Base-by-base conservation (phyloP, 2,797 vertebrate species). In the Schizopygopsis malacanthus region DNA sequence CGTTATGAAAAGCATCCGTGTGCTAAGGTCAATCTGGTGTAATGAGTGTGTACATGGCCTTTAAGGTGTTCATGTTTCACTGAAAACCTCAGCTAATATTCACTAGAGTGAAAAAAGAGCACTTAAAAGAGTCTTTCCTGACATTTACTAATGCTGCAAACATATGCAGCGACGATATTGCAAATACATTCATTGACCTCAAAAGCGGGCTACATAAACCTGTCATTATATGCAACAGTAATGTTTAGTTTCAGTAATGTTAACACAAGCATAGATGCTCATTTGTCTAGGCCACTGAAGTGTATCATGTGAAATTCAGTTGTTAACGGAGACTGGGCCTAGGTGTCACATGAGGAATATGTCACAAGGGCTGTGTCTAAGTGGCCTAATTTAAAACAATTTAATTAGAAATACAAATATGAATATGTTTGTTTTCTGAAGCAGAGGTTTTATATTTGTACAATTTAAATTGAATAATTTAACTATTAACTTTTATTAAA, bases 11-110 rank as follows among this genome's bases (percentile, higher is more conserved):
- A 25, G 45, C 47, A 70, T 76, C 77, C 45, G 39, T 69, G 47
- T 73, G 18, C 25, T 73, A 83, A 81, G 63, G 82, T 81, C 86
- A 81, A 3, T 22, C 22, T 82, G 70, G 59, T 76, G 79, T 82
- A 67, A 78, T 78, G 75, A 72, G 63, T 78, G 54, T 72, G 41
- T 85, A 85, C 69, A 43, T 81, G 43, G 15, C 69, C 78, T 81
- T 85, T 75, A 81, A 47, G 65, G 56, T 81, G 56, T 65, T 75
- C 9, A 28, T 65, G 43, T 73, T 78, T 69, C 33, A 67, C 9
- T 85, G 2, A 63, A 72, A 18, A 69, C 82, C 28, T 76, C 41
- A 67, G 45, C 13, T 47, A 37, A 83, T 72, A 70, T 20, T 65
- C 77, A 9, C 18, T 22, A 50, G 45, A 61, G 47, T 18, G 25